phyloP scores from a whole-genome alignment of 2,113 vertebrate species.

The Ochotona princeps region DNA sequence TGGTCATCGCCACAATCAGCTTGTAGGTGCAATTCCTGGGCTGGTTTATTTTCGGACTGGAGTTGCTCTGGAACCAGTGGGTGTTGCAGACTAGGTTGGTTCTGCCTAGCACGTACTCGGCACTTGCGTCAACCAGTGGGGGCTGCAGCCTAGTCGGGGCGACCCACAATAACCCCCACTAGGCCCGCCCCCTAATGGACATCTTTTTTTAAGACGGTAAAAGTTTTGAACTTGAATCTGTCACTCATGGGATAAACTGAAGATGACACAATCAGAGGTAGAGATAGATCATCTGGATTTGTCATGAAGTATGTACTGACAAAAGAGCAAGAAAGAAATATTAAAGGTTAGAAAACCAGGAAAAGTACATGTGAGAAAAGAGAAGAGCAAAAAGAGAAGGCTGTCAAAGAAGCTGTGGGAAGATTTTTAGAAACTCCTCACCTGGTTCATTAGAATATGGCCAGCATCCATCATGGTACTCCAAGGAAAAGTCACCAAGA shows the following conservation, averaged over 20 bases:
- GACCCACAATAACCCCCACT: no score
- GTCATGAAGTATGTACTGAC: not conserved
- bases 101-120: no score
- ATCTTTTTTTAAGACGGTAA: not conserved
- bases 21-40: no score
- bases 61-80: no score
- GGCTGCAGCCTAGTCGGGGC: no score
- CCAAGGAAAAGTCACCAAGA: not conserved
- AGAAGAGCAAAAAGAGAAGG: not conserved
- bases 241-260: not conserved
- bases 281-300: not conserved
- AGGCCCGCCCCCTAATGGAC: no score
- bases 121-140: no score
- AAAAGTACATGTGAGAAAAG: not conserved
- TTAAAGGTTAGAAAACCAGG: not conserved
- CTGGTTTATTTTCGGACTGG: no score
- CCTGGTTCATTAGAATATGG: not conserved
- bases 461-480: fast-evolving
- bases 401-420: not conserved
- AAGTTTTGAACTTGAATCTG: not conserved
- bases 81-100: no score
- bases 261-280: not conserved
- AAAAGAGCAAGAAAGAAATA: not conserved
- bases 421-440: not conserved
- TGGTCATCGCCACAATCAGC: no score